Conservation (phyloP, 2,888 invertebrate species). For the Tenthredo livida region DNA sequence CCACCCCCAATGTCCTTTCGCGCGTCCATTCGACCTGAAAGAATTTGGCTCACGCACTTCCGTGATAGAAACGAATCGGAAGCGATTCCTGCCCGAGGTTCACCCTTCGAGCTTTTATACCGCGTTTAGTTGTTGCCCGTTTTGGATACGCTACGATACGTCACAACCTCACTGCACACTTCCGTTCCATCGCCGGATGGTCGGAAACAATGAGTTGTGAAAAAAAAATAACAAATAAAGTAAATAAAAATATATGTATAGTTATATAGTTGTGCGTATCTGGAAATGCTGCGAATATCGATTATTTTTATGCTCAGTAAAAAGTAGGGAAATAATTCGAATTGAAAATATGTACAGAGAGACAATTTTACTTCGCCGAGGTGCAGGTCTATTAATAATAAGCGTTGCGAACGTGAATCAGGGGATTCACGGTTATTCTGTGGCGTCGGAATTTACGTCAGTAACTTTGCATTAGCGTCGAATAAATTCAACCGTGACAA, state of each 20-base stretch:
- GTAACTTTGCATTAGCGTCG: constrained; percentile 2
- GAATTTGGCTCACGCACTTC: constrained; percentile 39
- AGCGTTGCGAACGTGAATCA: not conserved
- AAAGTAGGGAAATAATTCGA: not conserved
- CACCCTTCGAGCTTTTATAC: constrained; percentile 26
- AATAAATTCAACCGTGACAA: not conserved
- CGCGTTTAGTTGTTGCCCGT: constrained; percentile 27
- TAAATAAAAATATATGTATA: not conserved
- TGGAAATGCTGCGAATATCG: not conserved
- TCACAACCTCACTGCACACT: constrained; percentile 9
- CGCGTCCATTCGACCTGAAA: constrained; percentile 30
- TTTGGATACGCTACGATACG: constrained; percentile 26
- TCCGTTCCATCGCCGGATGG: constrained; percentile 23
- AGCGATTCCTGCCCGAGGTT: constrained; percentile 26
- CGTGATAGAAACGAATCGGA: constrained; percentile 48
- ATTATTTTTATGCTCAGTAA: not conserved
- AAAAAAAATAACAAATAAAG: not conserved
- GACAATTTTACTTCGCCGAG: not conserved
- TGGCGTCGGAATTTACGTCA: not conserved
- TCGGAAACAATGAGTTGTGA: constrained; percentile 8
- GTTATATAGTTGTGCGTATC: not conserved
- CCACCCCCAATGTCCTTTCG: not conserved
- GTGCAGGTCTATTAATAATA: not conserved
- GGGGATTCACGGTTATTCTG: not conserved
- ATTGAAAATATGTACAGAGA: not conserved